phyloP scores from a whole-genome alignment of 2,888 invertebrate species.

The Plagodis pulveraria region DNA sequence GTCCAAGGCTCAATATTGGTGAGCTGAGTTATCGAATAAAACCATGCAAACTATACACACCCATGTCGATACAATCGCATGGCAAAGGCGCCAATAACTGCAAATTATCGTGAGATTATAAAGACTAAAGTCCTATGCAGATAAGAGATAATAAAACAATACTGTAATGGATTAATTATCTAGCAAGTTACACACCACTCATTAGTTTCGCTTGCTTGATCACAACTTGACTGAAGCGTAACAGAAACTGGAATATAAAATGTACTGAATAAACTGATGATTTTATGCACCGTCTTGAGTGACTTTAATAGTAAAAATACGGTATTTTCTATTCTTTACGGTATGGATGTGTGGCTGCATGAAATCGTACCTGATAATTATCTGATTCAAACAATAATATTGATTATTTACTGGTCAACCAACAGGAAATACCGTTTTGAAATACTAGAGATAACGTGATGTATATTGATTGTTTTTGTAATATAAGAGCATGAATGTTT shows the following conservation, averaged over 20 bases:
- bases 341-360: background rate
- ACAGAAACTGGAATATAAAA: conserved; percentile 11
- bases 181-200: conserved; percentile 3
- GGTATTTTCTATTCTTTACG: background rate
- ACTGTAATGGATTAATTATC: conserved; percentile 7
- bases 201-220: conserved; percentile 18
- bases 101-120: conserved; percentile 9
- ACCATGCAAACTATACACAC: background rate
- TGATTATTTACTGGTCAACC: too few relatives aligned
- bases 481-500: too few relatives aligned
- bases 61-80: conserved; percentile 3
- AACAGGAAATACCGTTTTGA: too few relatives aligned
- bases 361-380: background rate
- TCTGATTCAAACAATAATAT: too few relatives aligned
- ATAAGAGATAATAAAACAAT: conserved; percentile 3
- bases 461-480: too few relatives aligned
- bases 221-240: conserved; percentile 1
- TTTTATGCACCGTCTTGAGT: background rate
- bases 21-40: too few relatives aligned
- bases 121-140: conserved; percentile 1
- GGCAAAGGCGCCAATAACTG: conserved; percentile 5
- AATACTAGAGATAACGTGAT: too few relatives aligned
- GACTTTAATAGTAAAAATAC: background rate
- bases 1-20: background rate
- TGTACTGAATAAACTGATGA: background rate